Evolutionary conservation across 2,888 invertebrate genomes (phyloP).

Genomic region (Limnephilus marmoratus): DNA sequence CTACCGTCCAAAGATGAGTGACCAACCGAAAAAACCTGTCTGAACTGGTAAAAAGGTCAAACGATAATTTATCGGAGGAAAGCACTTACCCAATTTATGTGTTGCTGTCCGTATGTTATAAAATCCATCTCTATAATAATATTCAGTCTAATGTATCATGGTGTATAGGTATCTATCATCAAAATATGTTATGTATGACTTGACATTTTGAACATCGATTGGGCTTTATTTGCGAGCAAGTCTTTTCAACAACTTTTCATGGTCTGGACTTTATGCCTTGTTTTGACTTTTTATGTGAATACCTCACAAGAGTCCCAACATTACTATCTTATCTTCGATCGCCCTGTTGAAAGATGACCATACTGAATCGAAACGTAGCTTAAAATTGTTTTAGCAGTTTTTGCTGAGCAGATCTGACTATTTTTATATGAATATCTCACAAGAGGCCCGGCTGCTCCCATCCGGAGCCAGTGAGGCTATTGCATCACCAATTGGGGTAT

Average conservation of each 20-base stretch:
- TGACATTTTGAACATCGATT: background rate
- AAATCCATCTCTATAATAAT: background rate
- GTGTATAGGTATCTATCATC: background rate
- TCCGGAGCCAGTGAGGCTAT: too few relatives aligned
- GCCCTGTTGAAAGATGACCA: too few relatives aligned
- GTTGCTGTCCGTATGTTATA: background rate
- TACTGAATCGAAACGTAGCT: too few relatives aligned
- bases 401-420: too few relatives aligned
- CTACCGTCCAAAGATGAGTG: constrained; percentile 3
- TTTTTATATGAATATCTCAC: too few relatives aligned
- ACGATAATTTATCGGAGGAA: background rate
- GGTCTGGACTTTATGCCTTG: background rate
- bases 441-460: too few relatives aligned
- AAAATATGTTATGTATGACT: background rate
- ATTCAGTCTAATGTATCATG: too few relatives aligned
- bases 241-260: background rate
- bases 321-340: too few relatives aligned
- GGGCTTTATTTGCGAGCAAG: background rate
- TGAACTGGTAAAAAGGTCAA: background rate
- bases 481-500: too few relatives aligned
- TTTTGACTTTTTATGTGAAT: background rate
- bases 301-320: too few relatives aligned
- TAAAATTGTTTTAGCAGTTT: too few relatives aligned
- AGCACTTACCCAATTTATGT: background rate
- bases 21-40: constrained; percentile 22